Percentiles rank a stretch among this genome's conserved stretches.
These are phyloP conservation scores for human (Homo sapiens) DNA, from an alignment of 2,113 vertebrate species.

Conservation along the genomic window GRCh38 chr17:28671001-28671500, in stretches of 20 bases:
- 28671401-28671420: neutral
- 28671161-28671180: neutral
- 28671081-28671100: neutral
- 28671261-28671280: neutral
- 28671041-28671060: slow-evolving; percentile 1
- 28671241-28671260: neutral
- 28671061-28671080: neutral
- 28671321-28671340: neutral
- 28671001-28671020: neutral
- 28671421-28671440: slow-evolving; percentile 19
- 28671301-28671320: neutral
- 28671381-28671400: slow-evolving; percentile 12
- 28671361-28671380: neutral
- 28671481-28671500: neutral
- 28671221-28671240: neutral
- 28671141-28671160: neutral
- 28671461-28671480: neutral
- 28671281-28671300: too few relatives aligned
- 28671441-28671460: neutral
- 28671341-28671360: neutral
- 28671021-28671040: neutral
- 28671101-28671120: neutral
- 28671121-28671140: neutral
- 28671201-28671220: neutral
- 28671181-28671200: neutral